These are phyloP conservation scores for Leptothorax acervorum DNA, from an alignment of 2,888 invertebrate species.

Conservation along the genomic window DNA sequence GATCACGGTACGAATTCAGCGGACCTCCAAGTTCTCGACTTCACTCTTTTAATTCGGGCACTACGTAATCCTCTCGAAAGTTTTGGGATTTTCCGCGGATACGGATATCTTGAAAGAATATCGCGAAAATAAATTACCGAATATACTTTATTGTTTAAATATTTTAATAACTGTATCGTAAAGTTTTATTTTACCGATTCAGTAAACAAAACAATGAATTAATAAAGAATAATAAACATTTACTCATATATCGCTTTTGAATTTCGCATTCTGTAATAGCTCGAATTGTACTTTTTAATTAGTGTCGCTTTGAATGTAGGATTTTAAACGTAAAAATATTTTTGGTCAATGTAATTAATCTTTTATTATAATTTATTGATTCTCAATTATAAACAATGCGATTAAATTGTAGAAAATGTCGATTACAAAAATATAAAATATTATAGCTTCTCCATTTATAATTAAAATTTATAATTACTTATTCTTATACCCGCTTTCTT, in stretches of 20 bases:
- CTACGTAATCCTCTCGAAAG: conserved; percentile 34
- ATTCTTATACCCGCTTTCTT: not conserved
- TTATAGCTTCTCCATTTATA: not conserved
- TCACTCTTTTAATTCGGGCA: conserved; percentile 44
- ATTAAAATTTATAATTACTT: not conserved
- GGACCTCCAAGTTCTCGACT: conserved; percentile 19
- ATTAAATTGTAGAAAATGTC: conserved; percentile 20
- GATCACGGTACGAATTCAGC: conserved; percentile 40
- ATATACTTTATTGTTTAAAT: not conserved
- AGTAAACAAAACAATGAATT: not conserved
- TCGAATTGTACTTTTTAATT: conserved; percentile 13
- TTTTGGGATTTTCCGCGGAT: conserved; percentile 21
- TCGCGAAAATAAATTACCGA: not conserved
- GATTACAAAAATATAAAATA: not conserved
- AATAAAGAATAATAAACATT: not conserved
- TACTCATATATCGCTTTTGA: not conserved
- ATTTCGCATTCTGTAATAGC: not conserved
- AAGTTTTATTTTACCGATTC: not conserved
- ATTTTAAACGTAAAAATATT: not conserved
- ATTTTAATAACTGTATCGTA: conserved; percentile 19
- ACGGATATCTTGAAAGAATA: conserved; percentile 7
- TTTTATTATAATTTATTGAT: not conserved
- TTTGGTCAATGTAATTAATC: not conserved
- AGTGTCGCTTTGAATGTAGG: not conserved
- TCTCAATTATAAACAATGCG: not conserved